Evolutionary conservation across 2,113 vertebrate genomes (phyloP).

Genomic region (Salvelinus fontinalis): DNA sequence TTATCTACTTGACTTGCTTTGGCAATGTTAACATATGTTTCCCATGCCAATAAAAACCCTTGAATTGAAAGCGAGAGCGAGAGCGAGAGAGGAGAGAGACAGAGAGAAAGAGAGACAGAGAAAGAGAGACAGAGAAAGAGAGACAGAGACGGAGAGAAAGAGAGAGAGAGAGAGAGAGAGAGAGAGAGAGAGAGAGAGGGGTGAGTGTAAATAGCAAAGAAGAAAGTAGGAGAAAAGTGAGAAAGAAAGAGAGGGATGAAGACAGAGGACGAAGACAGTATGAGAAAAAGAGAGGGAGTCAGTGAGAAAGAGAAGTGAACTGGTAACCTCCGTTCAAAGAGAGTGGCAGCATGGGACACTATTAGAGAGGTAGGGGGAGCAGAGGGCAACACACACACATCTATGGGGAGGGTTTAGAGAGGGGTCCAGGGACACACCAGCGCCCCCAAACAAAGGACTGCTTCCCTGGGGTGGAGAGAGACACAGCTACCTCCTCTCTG

Average conservation of each 20-base stretch:
- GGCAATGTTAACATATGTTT: no score
- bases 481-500: no score
- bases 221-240: neutral
- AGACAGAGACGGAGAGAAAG: no score
- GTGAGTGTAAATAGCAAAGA: conserved; percentile 5
- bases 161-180: conserved; percentile 81
- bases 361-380: conserved; percentile 73
- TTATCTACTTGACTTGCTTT: no score
- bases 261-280: conserved; percentile 23
- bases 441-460: no score
- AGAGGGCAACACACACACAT: conserved; percentile 32
- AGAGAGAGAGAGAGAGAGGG: conserved; percentile 69
- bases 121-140: no score
- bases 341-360: conserved; percentile 89
- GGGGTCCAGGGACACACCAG: no score
- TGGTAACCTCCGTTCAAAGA: conserved; percentile 74
- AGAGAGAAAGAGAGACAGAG: no score
- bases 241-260: conserved; percentile 27
- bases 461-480: no score
- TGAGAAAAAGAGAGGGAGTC: conserved; percentile 30
- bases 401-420: no score
- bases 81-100: conserved; percentile 82
- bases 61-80: conserved; percentile 62
- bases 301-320: conserved; percentile 46
- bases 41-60: no score